A percentile compares a stretch with the other conserved stretches of the same genome.
These are phyloP conservation scores for Neodiprion lecontei DNA, from an alignment of 1,140 invertebrate genomes.

Conservation along the genomic window DNA sequence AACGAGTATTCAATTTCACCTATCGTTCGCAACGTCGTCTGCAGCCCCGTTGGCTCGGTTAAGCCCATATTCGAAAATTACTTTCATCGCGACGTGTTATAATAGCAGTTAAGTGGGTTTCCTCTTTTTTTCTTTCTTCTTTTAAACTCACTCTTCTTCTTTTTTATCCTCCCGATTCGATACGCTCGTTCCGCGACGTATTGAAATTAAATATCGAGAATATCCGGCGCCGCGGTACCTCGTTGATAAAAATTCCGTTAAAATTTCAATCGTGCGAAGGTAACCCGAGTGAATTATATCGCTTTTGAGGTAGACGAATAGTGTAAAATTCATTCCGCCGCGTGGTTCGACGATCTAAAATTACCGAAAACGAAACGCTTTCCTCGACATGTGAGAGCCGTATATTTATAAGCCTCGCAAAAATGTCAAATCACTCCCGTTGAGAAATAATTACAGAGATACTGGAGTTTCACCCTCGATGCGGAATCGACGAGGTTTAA, in stretches of 20 bases:
- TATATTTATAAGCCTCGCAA: no score
- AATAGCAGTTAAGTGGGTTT: background rate
- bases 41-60: background rate
- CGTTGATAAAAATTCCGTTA: background rate
- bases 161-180: constrained; percentile 12
- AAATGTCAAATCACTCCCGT: no score
- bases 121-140: constrained; percentile 23
- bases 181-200: constrained; percentile 8
- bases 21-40: constrained; percentile 31
- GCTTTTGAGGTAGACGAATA: no score
- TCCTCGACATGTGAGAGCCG: no score
- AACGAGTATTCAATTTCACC: constrained; percentile 43
- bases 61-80: background rate
- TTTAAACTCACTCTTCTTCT: no score
- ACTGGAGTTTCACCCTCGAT: no score
- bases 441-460: no score
- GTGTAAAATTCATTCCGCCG: no score
- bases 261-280: background rate
- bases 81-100: background rate
- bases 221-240: background rate
- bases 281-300: no score
- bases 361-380: no score
- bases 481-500: no score
- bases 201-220: constrained; percentile 23
- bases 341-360: no score